Base-by-base conservation (phyloP, 2,888 invertebrate species). In the Lingula anatina region DNA sequence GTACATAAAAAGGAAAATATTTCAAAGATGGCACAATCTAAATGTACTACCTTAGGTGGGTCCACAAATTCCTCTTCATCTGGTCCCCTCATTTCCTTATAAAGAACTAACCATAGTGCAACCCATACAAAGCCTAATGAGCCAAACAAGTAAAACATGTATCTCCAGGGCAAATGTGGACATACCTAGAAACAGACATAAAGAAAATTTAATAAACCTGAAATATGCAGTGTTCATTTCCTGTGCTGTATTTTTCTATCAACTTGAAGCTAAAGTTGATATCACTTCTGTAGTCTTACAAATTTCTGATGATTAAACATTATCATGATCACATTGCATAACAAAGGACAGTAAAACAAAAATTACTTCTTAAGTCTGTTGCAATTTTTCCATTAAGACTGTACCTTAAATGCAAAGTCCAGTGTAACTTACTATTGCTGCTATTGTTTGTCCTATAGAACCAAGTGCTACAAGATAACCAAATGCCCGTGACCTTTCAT, bases 381-480 rank as follows among this genome's bases (percentile, higher is more conserved):
- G 36, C 2, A 36, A 36, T 36, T n/a, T 2, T 5, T 20, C 5
- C 2, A 18, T 36, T 36, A n/a, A 3, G 5, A n/a, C n/a, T n/a
- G n/a, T n/a, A n/a, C n/a, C n/a, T n/a, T n/a, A n/a, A n/a, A n/a
- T n/a, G n/a, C n/a, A n/a, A n/a, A n/a, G n/a, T n/a, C n/a, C 36
- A 35, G 36, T n/a, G 7, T 2, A 9, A 75, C 81, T 79, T 75
- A 86, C 84, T 62, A 87, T 77, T 52, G 86, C 85, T 26, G 87
- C 85, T 24, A 86, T 81, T 28, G 86, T 86, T 77, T 87, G 87
- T 9, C 87, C 87, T 44, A 86, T 83, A n/a, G 86, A 85, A 36
- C 87, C 87, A 49, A 84, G 82, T 15, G 86, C 86, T 39, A 86
- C 81, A 38, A 87, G 77, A 69, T 87, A 87, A 15, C 86, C 85